Evolutionary conservation across 1,140 invertebrate genomes (phyloP), one percentile per base, ranked within the genome.

Genomic region (Mesaphorura yosii): DNA sequence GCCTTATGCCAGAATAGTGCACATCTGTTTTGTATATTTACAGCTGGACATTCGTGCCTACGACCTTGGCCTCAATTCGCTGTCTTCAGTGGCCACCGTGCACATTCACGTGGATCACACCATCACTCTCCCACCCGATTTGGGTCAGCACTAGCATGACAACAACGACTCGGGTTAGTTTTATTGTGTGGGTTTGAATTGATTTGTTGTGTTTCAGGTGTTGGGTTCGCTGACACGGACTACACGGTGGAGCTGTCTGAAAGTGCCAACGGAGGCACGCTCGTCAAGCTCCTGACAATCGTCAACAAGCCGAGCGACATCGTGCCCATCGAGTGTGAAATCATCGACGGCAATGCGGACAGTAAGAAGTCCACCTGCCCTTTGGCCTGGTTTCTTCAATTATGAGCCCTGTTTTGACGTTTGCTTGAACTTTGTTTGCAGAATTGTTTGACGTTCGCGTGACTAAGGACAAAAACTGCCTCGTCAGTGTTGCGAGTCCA

Each of bases 61-160:
- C 65, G 89, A 95, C 66, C 75, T 87, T 56, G 86, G 85, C 0
- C 84, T 88, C 29, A 89, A 89, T 0, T 79, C 83, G 59, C 71
- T 91, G 48, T 84, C 80, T 5, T 84, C 83, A 0, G 79, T 85
- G 2, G 79, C 81, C 1, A 85, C 82, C 1, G 75, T 91, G 0
- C 83, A 81, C 1, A 76, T 93, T 1, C 87, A 80, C 61, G 83
- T 93, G 6, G 79, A 85, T 48, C 86, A 90, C 64, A 80, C 89
- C 3, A 77, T 77, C 2, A 76, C 73, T 6, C 68, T 75, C 20
- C 71, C 79, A 41, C 71, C 80, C 66, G 78, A 83, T 59, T 76
- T 85, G 3, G 58, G n/a, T n/a, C n/a, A n/a, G n/a, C n/a, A n/a
- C n/a, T n/a, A n/a, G n/a, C n/a, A n/a, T n/a, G n/a, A n/a, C n/a